These are phyloP conservation scores for Melanophora roralis DNA, from an alignment of 2,888 invertebrate species.

Conservation along the genomic window DNA sequence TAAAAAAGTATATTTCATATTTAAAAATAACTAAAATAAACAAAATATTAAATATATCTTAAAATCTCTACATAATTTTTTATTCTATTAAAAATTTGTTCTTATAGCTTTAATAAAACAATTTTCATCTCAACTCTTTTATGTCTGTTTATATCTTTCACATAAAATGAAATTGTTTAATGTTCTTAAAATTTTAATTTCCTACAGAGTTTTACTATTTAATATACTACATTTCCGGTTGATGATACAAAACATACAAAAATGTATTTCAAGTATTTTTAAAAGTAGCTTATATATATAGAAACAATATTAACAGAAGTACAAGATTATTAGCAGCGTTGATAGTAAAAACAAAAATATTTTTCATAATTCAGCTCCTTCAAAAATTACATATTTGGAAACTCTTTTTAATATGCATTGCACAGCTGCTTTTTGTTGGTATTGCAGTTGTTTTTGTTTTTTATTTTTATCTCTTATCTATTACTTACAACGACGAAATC, in stretches of 20 bases:
- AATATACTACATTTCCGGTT: neutral
- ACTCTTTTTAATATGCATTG: neutral
- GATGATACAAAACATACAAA: neutral
- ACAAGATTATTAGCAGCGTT: neutral
- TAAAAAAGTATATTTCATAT: no score
- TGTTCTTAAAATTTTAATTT: conserved; percentile 39
- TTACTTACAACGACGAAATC: neutral
- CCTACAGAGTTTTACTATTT: conserved; percentile 13
- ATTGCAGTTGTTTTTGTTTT: neutral
- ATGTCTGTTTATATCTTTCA: neutral
- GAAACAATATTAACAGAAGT: neutral
- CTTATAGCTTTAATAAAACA: neutral
- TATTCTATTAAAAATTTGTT: neutral
- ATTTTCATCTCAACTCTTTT: no score
- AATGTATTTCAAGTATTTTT: neutral
- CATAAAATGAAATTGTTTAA: conserved; percentile 27
- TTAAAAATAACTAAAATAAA: no score
- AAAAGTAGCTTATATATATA: neutral
- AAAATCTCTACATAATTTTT: neutral
- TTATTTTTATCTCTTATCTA: no score
- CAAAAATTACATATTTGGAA: conserved; percentile 34
- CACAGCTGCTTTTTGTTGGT: neutral
- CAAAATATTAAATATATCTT: no score
- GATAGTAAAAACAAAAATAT: conserved; percentile 21
- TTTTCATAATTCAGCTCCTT: conserved; percentile 38